Evolutionary conservation across 2,113 vertebrate genomes (phyloP).

Genomic region (Rhinogobius similis): DNA sequence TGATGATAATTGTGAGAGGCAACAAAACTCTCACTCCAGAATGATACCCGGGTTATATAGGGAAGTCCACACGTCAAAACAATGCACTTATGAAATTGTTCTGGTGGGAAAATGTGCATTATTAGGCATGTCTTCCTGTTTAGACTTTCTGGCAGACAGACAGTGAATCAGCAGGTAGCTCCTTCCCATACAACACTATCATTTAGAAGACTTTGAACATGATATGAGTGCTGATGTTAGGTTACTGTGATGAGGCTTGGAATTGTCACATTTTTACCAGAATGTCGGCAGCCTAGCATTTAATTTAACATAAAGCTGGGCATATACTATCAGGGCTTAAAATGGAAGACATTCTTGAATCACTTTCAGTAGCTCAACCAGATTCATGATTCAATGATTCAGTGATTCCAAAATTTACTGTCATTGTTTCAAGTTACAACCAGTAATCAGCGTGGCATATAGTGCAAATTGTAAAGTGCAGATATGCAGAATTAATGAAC

Average conservation of each 20-base stretch:
- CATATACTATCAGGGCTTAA: no score
- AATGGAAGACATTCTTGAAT: no score
- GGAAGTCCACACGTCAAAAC: conserved; percentile 34
- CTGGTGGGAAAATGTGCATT: conserved; percentile 29
- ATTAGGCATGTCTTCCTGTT: conserved; percentile 49
- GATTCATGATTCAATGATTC: no score
- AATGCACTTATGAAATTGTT: conserved; percentile 28
- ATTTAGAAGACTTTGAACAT: conserved; percentile 61
- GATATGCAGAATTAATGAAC: no score
- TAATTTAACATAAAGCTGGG: not conserved
- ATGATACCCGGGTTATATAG: conserved; percentile 40
- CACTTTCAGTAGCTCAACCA: no score
- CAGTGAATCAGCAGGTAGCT: conserved; percentile 56
- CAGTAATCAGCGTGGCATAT: no score
- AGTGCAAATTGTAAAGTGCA: no score
- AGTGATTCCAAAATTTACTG: no score
- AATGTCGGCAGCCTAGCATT: no score
- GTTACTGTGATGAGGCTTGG: conserved; percentile 15
- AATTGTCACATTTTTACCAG: conserved; percentile 28
- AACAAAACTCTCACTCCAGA: conserved; percentile 62
- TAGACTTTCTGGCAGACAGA: conserved; percentile 53
- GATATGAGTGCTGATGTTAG: conserved; percentile 47
- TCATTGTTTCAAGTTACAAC: no score
- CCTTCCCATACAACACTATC: conserved; percentile 42
- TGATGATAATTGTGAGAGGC: conserved; percentile 76